A percentile compares a stretch with the other conserved stretches of the same genome.
Conservation (phyloP, 2,113 vertebrate species). For the Mesocricetus auratus region DNA sequence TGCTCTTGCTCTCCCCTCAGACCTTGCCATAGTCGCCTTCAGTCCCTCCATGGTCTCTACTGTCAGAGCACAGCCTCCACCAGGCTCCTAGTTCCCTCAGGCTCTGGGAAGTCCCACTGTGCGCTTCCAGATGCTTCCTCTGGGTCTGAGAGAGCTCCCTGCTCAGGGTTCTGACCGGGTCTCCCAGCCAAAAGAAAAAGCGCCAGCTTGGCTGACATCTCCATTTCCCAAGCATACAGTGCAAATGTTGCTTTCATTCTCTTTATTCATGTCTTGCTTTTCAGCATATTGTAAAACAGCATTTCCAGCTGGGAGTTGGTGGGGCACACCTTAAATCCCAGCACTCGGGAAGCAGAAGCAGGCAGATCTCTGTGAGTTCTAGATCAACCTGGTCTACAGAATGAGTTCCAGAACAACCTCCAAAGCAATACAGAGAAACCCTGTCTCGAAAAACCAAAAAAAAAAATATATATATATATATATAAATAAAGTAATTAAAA, state of each 20-base stretch:
- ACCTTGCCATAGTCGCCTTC: background rate
- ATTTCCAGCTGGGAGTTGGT: too few species aligned
- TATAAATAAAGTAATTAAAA: too few species aligned
- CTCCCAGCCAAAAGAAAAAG: background rate
- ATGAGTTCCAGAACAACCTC: too few species aligned
- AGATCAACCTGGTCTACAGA: too few species aligned
- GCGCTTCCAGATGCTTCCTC: background rate
- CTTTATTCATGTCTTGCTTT: background rate
- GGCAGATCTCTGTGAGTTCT: too few species aligned
- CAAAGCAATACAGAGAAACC: too few species aligned
- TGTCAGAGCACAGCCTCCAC: background rate
- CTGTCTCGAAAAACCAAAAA: too few species aligned
- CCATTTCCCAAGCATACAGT: background rate
- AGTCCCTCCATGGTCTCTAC: background rate
- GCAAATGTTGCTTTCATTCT: background rate
- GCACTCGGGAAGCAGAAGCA: too few species aligned
- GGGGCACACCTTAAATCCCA: too few species aligned
- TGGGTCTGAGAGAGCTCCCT: background rate
- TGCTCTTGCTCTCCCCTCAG: background rate
- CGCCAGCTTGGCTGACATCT: background rate
- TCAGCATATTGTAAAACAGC: background rate
- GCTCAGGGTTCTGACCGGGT: slow-evolving; percentile 5
- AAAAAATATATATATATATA: too few species aligned
- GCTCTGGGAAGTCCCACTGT: background rate
- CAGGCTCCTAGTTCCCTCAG: background rate